These are phyloP conservation scores for Mylabris sibirica DNA, from an alignment of 2,888 invertebrate species.

Conservation along the genomic window DNA sequence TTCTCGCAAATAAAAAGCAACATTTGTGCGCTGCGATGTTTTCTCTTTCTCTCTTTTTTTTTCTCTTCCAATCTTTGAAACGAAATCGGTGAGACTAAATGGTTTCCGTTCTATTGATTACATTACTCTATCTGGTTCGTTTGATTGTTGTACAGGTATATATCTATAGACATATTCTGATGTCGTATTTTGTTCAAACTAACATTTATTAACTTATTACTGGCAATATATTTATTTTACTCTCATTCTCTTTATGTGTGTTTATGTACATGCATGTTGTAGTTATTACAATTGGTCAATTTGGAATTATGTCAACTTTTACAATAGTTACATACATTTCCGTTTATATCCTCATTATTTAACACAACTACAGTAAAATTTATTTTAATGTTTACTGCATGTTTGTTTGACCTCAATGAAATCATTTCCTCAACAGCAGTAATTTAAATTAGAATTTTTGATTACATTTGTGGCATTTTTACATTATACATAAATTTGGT, in stretches of 20 bases:
- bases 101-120: conserved; percentile 45
- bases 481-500: no score
- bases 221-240: conserved; percentile 18
- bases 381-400: neutral
- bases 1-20: conserved; percentile 41
- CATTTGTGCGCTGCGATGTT: conserved; percentile 40
- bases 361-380: neutral
- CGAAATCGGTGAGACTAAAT: conserved; percentile 41
- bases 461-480: neutral
- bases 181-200: conserved; percentile 29
- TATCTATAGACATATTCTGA: neutral
- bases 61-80: conserved; percentile 37
- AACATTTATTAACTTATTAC: conserved; percentile 30
- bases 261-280: neutral
- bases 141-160: conserved; percentile 6
- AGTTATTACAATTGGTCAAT: neutral
- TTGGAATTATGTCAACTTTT: neutral
- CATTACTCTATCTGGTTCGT: conserved; percentile 26
- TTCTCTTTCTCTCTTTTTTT: neutral
- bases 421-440: neutral
- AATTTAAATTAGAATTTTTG: neutral
- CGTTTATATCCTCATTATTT: neutral
- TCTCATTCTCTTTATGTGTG: neutral
- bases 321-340: neutral
- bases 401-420: neutral